Evolutionary conservation across 2,113 vertebrate species (phyloP).

Genomic region (Larimichthys crocea): DNA sequence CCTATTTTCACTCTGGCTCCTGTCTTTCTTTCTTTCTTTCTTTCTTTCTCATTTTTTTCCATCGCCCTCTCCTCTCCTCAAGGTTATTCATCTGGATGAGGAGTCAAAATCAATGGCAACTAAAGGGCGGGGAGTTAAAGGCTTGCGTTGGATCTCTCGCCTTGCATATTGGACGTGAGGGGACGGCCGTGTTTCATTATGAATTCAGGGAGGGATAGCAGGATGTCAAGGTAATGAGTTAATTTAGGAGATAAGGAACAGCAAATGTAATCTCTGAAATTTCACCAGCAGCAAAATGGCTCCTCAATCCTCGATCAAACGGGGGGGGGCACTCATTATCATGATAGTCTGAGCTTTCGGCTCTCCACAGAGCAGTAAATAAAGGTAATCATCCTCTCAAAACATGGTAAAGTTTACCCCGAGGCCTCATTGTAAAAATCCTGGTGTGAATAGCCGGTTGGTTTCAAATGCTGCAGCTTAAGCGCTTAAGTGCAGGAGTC

Average conservation of each 20-base stretch:
- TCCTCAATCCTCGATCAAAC: slow-evolving; percentile 48
- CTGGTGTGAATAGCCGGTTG: slow-evolving; percentile 30
- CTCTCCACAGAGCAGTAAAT: slow-evolving; percentile 62
- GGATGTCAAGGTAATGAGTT: slow-evolving; percentile 80
- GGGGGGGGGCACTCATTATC: slow-evolving; percentile 31
- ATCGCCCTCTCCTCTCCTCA: slow-evolving; percentile 7
- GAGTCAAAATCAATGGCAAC: slow-evolving; percentile 60
- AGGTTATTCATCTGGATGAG: slow-evolving; percentile 61
- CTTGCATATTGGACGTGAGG: slow-evolving; percentile 40
- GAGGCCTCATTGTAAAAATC: slow-evolving; percentile 39
- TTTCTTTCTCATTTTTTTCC: slow-evolving; percentile 16
- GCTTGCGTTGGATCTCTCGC: slow-evolving; percentile 25
- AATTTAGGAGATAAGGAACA: slow-evolving; percentile 81
- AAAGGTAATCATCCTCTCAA: slow-evolving; percentile 48
- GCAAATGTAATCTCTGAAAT: slow-evolving; percentile 75
- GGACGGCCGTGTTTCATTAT: slow-evolving; percentile 73
- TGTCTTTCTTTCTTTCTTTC: not conserved
- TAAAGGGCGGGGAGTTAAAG: slow-evolving; percentile 36
- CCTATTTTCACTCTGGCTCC: slow-evolving; percentile 30
- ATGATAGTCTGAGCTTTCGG: slow-evolving; percentile 25
- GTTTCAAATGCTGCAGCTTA: slow-evolving; percentile 46
- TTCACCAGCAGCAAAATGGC: slow-evolving; percentile 68
- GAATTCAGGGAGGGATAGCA: slow-evolving; percentile 68
- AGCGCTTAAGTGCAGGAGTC: slow-evolving; percentile 45
- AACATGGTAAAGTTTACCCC: slow-evolving; percentile 34